Evolutionary conservation across 2,888 invertebrate genomes (phyloP).

Genomic region (Netelia fuscicornis): DNA sequence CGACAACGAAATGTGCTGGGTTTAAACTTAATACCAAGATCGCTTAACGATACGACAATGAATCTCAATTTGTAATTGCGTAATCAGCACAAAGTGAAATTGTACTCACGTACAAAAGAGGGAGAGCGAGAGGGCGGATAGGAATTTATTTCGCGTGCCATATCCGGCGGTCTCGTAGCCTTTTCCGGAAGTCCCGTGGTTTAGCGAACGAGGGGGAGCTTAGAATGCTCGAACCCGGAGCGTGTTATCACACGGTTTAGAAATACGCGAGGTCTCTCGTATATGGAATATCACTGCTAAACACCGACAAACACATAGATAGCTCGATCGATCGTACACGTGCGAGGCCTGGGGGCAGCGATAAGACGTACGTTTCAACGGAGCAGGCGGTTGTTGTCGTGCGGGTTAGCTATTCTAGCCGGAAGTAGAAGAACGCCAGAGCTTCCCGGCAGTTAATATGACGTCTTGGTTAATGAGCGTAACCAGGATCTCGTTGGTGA

Average conservation of each 20-base stretch:
- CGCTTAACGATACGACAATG: constrained; percentile 2
- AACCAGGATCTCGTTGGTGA: constrained; percentile 40
- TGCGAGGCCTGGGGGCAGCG: constrained; percentile 48
- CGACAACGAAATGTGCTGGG: neutral
- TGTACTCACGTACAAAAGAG: constrained; percentile 2
- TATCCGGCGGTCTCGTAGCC: neutral
- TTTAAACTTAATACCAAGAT: neutral
- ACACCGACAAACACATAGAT: neutral
- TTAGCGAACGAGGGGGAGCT: neutral
- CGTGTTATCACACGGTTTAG: constrained; percentile 49
- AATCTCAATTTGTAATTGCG: constrained; percentile 35
- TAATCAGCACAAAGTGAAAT: constrained; percentile 26
- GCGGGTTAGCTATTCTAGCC: constrained; percentile 32
- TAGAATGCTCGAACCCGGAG: constrained; percentile 51
- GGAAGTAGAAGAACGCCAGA: constrained; percentile 40
- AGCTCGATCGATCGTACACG: constrained; percentile 55
- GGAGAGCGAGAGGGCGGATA: neutral
- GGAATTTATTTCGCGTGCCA: neutral
- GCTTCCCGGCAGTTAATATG: constrained; percentile 41
- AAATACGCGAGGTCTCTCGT: neutral
- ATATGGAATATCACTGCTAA: neutral
- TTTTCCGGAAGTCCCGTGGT: constrained; percentile 51
- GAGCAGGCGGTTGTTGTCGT: constrained; percentile 3
- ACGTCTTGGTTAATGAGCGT: constrained; percentile 59
- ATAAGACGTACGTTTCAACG: constrained; percentile 62